Evolutionary conservation across 2,113 vertebrate species (phyloP).

Genomic region (Leptosomus discolor): DNA sequence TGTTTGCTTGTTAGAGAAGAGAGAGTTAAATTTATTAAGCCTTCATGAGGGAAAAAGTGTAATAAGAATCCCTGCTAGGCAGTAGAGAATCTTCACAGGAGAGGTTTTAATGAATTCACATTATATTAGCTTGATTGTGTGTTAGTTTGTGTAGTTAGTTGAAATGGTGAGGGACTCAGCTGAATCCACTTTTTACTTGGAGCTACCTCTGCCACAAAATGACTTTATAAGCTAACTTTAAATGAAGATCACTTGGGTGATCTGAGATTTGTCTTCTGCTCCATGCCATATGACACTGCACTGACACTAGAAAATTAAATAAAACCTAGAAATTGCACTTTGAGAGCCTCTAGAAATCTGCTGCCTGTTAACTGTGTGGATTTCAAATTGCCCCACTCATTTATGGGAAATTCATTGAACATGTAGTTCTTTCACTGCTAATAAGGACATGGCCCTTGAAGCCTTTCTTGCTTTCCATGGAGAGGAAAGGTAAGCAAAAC

Average conservation of each 20-base stretch:
- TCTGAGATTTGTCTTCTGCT: background rate
- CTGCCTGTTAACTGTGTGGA: background rate
- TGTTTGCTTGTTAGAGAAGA: background rate
- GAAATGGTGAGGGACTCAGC: background rate
- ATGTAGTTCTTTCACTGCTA: background rate
- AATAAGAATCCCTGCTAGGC: background rate
- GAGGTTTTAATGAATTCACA: background rate
- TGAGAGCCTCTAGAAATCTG: background rate
- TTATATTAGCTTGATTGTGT: background rate
- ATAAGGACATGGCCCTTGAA: background rate
- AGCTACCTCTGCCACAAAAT: background rate
- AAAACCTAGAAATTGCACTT: background rate
- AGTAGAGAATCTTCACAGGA: background rate
- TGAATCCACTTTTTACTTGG: background rate
- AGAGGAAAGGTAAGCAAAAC: background rate
- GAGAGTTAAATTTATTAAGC: background rate
- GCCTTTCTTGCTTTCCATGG: background rate
- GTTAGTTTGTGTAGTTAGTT: background rate
- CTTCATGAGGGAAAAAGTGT: background rate
- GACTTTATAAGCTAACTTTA: background rate
- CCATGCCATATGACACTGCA: background rate
- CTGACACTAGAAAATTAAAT: background rate
- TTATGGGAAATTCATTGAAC: background rate
- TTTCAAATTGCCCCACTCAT: background rate
- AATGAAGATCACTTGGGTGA: background rate